Evolutionary conservation across 2,113 vertebrate species (phyloP).

Genomic region (Microcebus lehilahytsara): DNA sequence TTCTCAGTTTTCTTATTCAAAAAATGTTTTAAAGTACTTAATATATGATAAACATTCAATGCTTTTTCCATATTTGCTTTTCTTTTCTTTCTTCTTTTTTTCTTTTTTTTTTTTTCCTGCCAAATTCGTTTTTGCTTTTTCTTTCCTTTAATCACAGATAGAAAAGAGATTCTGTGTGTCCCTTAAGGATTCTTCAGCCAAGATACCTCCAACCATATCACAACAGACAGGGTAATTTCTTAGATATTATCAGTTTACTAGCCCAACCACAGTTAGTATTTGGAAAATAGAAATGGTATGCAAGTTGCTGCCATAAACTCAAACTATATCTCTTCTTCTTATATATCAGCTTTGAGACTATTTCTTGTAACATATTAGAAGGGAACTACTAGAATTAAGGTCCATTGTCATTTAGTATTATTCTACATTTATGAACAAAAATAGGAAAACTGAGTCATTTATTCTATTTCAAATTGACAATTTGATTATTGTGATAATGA

Average conservation of each 20-base stretch:
- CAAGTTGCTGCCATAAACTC: background rate
- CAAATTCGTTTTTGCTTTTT: background rate
- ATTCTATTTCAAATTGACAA: background rate
- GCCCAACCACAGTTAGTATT: background rate
- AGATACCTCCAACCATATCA: background rate
- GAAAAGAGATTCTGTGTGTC: background rate
- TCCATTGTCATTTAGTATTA: background rate
- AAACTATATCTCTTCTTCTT: background rate
- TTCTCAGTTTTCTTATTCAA: background rate
- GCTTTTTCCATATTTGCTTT: background rate
- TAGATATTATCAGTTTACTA: background rate
- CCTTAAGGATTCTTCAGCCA: background rate
- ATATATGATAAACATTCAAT: background rate
- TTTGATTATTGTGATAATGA: background rate
- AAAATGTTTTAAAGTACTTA: background rate
- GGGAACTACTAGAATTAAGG: background rate
- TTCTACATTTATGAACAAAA: background rate
- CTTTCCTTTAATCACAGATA: conserved; percentile 18
- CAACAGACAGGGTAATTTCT: background rate
- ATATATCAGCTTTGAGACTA: background rate
- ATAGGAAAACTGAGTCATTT: background rate
- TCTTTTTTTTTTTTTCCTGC: background rate
- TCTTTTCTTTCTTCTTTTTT: background rate
- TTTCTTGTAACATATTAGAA: background rate
- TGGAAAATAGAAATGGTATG: conserved; percentile 30